phyloP scores from a whole-genome alignment of 2,797 vertebrate species.

The Okamejei kenojei region DNA sequence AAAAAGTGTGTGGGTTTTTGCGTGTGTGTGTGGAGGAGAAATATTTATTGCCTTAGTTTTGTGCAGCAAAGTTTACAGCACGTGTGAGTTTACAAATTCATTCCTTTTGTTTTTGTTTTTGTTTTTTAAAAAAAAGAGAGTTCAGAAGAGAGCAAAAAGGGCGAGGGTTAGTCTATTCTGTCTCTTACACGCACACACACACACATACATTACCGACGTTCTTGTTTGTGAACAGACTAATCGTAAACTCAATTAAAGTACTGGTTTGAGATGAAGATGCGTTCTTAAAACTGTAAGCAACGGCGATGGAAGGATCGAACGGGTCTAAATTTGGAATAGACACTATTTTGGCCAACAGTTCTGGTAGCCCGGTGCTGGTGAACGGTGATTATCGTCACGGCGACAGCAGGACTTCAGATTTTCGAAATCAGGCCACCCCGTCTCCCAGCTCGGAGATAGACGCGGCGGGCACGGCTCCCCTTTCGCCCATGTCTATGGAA shows the following conservation, averaged over 20 bases:
- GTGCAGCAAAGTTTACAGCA: constrained; percentile 41
- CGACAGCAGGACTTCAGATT: constrained; percentile 80
- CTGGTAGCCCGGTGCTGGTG: constrained; percentile 77
- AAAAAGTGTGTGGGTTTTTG: constrained; percentile 40
- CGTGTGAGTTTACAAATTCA: constrained; percentile 40
- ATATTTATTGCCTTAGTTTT: not conserved
- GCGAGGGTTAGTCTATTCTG: constrained; percentile 39
- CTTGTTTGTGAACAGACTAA: constrained; percentile 19
- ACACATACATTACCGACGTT: constrained; percentile 18
- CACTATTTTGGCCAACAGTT: constrained; percentile 86
- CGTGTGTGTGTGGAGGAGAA: not conserved
- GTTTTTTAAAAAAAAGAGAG: constrained; percentile 42
- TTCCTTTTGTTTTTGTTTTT: constrained; percentile 38
- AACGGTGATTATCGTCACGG: constrained; percentile 85
- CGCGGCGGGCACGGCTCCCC: constrained; percentile 87
- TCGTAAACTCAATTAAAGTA: constrained; percentile 31
- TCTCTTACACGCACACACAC: not conserved
- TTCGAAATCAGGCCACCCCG: constrained; percentile 80
- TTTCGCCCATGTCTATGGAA: constrained; percentile 90
- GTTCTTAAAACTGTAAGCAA: constrained; percentile 52
- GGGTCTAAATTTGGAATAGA: constrained; percentile 97
- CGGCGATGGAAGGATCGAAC: constrained; percentile 87
- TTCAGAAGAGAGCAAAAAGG: constrained; percentile 24
- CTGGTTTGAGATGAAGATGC: constrained; percentile 63
- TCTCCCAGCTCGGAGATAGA: constrained; percentile 95